phyloP scores from a whole-genome alignment of 1,140 invertebrate genomes.

The Samia ricini region DNA sequence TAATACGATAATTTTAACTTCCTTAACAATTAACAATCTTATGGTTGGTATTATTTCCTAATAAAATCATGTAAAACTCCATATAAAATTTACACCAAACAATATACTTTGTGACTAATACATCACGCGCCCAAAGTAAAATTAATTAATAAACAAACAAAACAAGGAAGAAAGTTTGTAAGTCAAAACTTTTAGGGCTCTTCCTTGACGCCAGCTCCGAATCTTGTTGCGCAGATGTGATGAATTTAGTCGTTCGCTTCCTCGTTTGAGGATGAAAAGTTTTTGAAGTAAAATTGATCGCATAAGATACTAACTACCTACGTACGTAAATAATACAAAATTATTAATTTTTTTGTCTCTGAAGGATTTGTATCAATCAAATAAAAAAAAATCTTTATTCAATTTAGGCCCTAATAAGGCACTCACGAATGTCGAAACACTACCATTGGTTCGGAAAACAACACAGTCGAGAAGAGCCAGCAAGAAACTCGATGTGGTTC shows the following conservation, averaged over 20 bases:
- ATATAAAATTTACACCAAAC: background rate
- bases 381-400: too few species aligned
- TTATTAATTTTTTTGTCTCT: too few species aligned
- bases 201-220: constrained; percentile 1
- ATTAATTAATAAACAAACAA: constrained; percentile 11
- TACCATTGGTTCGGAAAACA: too few species aligned
- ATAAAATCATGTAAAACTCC: background rate
- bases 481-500: too few species aligned
- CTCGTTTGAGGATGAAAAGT: background rate
- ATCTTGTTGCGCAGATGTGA: constrained; percentile 1
- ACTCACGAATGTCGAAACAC: too few species aligned
- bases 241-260: background rate
- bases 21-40: too few species aligned
- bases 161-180: constrained; percentile 11
- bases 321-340: too few species aligned
- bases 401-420: too few species aligned
- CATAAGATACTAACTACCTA: background rate
- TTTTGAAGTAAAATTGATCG: background rate
- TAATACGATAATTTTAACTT: too few species aligned
- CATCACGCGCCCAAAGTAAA: constrained; percentile 2
- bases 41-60: too few species aligned
- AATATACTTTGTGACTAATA: background rate
- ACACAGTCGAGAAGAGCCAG: too few species aligned
- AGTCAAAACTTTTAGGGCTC: constrained; percentile 2
- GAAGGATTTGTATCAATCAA: background rate